A percentile compares a stretch with the other conserved stretches of the same genome.
These are phyloP conservation scores for Emydura subglobosa DNA, from an alignment of 2,113 vertebrate species.

Conservation along the genomic window DNA sequence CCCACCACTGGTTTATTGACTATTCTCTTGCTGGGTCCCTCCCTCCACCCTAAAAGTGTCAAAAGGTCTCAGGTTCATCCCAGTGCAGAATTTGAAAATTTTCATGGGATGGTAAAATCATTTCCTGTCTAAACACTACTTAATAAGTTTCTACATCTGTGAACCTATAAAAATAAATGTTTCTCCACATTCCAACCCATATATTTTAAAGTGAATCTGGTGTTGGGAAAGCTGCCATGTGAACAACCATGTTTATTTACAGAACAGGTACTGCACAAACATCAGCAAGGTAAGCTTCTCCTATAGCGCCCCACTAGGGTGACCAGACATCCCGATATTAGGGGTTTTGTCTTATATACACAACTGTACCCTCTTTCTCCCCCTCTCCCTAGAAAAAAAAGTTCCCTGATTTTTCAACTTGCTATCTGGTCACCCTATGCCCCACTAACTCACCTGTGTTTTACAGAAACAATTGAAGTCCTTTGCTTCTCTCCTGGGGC, in stretches of 20 bases:
- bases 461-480: neutral
- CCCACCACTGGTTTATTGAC: neutral
- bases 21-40: neutral
- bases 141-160: neutral
- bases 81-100: neutral
- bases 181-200: neutral
- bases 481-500: neutral
- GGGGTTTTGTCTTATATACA: neutral
- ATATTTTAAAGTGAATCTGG: too few relatives aligned
- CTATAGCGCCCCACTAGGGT: neutral
- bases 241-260: neutral
- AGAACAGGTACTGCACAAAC: neutral
- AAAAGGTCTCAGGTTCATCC: neutral
- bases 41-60: neutral
- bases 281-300: neutral
- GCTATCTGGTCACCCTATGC: neutral
- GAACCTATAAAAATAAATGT: neutral
- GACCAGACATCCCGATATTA: neutral
- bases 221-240: neutral
- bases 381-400: neutral
- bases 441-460: neutral
- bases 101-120: neutral
- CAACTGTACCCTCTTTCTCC: neutral
- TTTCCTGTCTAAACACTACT: neutral
- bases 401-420: neutral